Conservation (phyloP, 2,113 vertebrate genomes). For the Balaeniceps rex region DNA sequence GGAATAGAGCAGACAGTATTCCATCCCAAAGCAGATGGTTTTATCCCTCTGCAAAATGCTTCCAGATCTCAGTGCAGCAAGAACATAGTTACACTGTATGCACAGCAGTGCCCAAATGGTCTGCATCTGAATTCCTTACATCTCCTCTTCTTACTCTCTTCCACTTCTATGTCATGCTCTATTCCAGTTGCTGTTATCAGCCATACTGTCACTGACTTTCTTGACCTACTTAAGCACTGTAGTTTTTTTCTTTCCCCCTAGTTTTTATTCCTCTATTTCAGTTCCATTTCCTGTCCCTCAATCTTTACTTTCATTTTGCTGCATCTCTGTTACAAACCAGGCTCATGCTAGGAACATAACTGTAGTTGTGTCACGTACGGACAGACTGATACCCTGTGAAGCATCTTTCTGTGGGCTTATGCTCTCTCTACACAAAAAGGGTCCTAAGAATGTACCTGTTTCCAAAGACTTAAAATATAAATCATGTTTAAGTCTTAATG, state of each 20-base stretch:
- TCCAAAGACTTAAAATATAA: neutral
- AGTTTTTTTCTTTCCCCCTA: too few species aligned
- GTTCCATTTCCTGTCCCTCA: neutral
- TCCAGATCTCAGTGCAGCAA: neutral
- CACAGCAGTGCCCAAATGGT: neutral
- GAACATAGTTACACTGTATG: neutral
- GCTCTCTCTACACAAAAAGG: neutral
- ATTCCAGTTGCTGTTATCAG: neutral
- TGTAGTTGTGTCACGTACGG: neutral
- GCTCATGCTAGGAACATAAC: neutral
- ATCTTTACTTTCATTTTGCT: neutral
- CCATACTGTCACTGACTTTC: neutral
- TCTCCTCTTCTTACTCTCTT: neutral
- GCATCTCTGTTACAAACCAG: neutral
- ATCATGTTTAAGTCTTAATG: neutral
- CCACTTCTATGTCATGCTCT: neutral
- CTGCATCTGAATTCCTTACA: neutral
- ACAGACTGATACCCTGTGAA: neutral
- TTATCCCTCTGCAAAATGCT: neutral
- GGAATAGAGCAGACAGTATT: neutral
- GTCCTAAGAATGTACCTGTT: neutral
- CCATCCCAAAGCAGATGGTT: neutral
- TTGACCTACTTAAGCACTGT: neutral
- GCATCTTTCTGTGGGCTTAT: neutral
- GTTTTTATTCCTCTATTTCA: neutral